Base-by-base conservation (phyloP, 2,797 vertebrate genomes). In the Botia almorhae region DNA sequence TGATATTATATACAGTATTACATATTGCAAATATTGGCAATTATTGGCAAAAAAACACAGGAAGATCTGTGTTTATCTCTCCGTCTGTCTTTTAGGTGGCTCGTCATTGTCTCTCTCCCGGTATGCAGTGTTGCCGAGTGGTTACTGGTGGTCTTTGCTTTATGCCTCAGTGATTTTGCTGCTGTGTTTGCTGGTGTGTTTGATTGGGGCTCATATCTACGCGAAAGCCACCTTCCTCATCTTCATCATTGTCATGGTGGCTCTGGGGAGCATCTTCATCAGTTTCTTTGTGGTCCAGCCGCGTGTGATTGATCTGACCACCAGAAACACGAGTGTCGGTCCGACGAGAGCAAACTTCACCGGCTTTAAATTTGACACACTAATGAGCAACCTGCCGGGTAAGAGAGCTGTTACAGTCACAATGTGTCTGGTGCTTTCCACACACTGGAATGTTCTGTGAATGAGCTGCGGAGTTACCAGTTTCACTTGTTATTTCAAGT, bases 191-290 rank as follows among this genome's bases (percentile, higher is more conserved):
- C 56, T 97, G 0, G 96, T 97, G 76, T 97, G 96, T 86, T 87
- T 97, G 4, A 93, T 97, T 69, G 96, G 96, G 0, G 96, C 95
- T 73, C 91, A 93, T 86, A 96, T 97, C 90, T 97, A 97, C 0
- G 96, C 96, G 86, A 96, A 96, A 82, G 95, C 96, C 83, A 95
- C 95, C 23, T 97, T 97, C 90, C 78, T 97, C 86, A 97, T 97
- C 91, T 97, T 97, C 89, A 85, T 97, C 76, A 85, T 96, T 0
- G 96, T 97, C 4, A 92, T 94, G 36, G 85, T 89, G 0, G 96
- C 96, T 64, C 88, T 97, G 87, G 90, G 76, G 82, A 95, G 93
- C 50, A 87, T 97, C 85, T 95, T 96, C 14, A 16, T 96, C 89
- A 97, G 96, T 85, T 97, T 97, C 89, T 97, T 98, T 0, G 88